Percentiles rank a stretch among this genome's conserved stretches.
phyloP scores from a whole-genome alignment of 2,113 vertebrate species.

The Noturus placidus region DNA sequence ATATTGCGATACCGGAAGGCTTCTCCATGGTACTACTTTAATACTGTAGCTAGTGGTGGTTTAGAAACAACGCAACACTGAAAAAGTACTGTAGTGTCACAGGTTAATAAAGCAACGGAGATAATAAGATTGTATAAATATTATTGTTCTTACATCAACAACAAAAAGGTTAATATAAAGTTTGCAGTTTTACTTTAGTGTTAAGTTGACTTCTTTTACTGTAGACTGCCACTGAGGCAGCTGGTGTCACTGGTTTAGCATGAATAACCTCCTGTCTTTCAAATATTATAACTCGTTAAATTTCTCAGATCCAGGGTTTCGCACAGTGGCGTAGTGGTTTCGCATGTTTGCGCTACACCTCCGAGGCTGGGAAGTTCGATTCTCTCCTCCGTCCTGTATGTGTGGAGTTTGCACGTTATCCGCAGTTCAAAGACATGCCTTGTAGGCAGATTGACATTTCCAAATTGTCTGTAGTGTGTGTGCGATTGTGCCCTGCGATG shows the following conservation, averaged over 20 bases:
- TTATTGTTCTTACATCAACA: not conserved
- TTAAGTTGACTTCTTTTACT: not conserved
- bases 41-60: not conserved
- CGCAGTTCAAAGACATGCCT: too few species aligned
- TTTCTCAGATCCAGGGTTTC: too few species aligned
- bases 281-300: not conserved
- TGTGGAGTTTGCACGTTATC: too few species aligned
- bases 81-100: not conserved
- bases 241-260: not conserved
- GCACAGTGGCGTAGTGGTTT: too few species aligned
- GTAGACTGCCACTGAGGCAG: not conserved
- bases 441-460: too few species aligned
- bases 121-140: not conserved
- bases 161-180: not conserved
- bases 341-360: too few species aligned
- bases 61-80: not conserved
- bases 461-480: too few species aligned
- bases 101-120: not conserved
- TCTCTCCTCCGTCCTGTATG: too few species aligned
- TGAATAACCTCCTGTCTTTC: not conserved
- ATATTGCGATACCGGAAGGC: not conserved
- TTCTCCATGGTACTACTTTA: not conserved
- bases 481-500: too few species aligned
- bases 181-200: not conserved
- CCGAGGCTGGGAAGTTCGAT: too few species aligned